Conservation (phyloP, 2,888 invertebrate species). For the Laothoe populi region DNA sequence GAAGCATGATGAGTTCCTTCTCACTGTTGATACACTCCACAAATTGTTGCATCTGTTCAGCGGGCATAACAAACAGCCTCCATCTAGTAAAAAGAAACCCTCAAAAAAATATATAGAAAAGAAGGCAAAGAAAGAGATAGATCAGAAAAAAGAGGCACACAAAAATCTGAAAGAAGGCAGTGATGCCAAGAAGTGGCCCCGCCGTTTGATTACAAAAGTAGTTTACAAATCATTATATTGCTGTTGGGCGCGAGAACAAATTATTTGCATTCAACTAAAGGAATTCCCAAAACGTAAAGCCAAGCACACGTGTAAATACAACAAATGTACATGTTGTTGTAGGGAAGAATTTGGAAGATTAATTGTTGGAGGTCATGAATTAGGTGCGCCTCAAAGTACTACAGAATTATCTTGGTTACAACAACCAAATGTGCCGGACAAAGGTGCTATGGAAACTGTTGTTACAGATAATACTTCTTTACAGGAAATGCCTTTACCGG, state of each 20-base stretch:
- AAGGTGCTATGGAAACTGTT: background rate
- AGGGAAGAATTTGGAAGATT: constrained; percentile 35
- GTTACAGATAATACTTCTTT: background rate
- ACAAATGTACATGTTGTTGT: constrained; percentile 56
- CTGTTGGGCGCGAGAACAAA: constrained; percentile 57
- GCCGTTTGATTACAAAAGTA: background rate
- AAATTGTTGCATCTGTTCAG: constrained; percentile 62
- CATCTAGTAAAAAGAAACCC: constrained; percentile 30
- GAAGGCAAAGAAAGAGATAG: background rate
- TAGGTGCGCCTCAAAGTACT: constrained; percentile 22
- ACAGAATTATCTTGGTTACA: background rate
- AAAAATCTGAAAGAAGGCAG: background rate
- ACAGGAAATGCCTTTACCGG: background rate
- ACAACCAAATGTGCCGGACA: background rate
- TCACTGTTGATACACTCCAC: constrained; percentile 63
- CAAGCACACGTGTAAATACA: constrained; percentile 41
- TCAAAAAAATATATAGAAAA: constrained; percentile 30
- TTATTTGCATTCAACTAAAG: constrained; percentile 30
- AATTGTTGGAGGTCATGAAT: constrained; percentile 10
- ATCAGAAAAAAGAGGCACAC: background rate
- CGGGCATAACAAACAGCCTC: constrained; percentile 28
- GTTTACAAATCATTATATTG: constrained; percentile 41
- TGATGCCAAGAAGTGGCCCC: background rate
- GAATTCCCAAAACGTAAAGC: constrained; percentile 26
- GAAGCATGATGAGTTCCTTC: constrained; percentile 43